Base-by-base conservation (phyloP, 2,888 invertebrate genomes). In the Lasius fuliginosus region DNA sequence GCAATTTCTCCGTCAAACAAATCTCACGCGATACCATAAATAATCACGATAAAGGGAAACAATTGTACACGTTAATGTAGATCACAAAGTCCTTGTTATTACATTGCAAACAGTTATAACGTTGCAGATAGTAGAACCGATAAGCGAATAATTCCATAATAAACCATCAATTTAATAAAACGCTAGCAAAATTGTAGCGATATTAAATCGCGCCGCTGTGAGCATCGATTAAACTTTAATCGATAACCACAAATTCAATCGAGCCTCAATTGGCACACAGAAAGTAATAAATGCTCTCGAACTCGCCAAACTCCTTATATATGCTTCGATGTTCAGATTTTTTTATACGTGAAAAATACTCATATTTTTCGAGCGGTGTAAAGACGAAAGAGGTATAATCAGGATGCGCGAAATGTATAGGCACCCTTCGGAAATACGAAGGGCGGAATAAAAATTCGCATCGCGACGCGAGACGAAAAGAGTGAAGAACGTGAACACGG, bases 131-230 rank as follows among this genome's bases (percentile, higher is more conserved):
- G n/a, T 27, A 4, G 42, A 27, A 40, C 12, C 36, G 27, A 71
- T 79, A 67, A 60, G 15, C 6, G 33, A 64, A 33, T 71, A 71
- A 81, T 62, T 18, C 27, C 18, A 12, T 33, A 73, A 81, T 49
- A 2, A 69, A 69, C 23, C 42, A 60, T 42, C 4, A 60, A 46
- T 71, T 79, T 60, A 36, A 79, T 73, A 62, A 73, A 73, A n/a
- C 3, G 40, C 30, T 11, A 33, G 58, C n/a, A 23, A 77, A 68
- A 12, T 53, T 33, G 8, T n/a, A 40, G 9, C 33, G 11, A 79
- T 71, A 58, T 60, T 27, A 58, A 42, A 71, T 15, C n/a, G 69
- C 30, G 23, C 11, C 33, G 12, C 30, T 36, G 11, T 9, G 18
- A 58, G 27, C 27, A 46, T 5, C 58, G 23, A 71, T 46, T 60